Evolutionary conservation across 2,113 vertebrate species (phyloP).

Genomic region (Scytalopus superciliaris): DNA sequence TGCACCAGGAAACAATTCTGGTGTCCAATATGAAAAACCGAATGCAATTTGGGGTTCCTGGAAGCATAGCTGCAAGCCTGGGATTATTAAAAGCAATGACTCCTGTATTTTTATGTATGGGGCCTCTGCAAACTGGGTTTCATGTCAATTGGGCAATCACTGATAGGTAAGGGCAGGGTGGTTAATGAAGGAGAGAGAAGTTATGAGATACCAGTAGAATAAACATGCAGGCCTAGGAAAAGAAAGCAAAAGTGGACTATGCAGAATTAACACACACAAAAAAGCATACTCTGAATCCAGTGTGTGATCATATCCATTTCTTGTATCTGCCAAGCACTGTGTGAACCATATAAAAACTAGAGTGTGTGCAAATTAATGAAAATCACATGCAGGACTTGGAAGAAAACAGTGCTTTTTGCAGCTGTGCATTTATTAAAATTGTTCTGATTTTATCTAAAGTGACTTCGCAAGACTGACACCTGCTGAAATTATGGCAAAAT

Average conservation of each 20-base stretch:
- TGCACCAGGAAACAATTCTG: not conserved
- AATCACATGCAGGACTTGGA: not conserved
- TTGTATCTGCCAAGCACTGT: not conserved
- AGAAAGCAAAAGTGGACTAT: not conserved
- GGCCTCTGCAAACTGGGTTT: not conserved
- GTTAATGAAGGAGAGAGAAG: not conserved
- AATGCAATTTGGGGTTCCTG: not conserved
- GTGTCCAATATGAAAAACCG: not conserved
- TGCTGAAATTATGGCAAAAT: not conserved
- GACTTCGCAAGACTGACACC: not conserved
- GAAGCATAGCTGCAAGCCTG: not conserved
- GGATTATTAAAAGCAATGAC: not conserved
- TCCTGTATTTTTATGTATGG: accelerated
- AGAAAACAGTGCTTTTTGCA: not conserved
- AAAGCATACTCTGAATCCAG: not conserved
- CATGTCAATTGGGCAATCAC: not conserved
- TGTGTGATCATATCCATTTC: not conserved
- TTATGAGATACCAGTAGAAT: not conserved
- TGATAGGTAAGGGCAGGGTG: not conserved
- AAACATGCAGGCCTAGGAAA: not conserved
- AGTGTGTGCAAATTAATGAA: not conserved
- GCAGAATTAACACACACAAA: not conserved
- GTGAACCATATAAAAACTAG: not conserved
- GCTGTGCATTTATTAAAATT: not conserved
- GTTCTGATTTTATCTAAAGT: not conserved